Conservation (phyloP, 2,888 invertebrate species). For the Bugula neritina region DNA sequence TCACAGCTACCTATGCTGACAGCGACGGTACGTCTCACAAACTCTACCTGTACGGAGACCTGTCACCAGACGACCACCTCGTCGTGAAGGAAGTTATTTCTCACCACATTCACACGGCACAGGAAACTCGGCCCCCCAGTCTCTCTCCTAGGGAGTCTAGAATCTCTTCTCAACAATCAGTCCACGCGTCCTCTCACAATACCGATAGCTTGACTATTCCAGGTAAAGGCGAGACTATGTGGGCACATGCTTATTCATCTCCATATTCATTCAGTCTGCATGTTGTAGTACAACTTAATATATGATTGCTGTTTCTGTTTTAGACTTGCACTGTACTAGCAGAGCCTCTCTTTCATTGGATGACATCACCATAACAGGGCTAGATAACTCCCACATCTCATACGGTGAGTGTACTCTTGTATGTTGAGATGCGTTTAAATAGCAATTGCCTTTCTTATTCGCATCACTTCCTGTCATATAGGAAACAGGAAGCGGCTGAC, state of each 20-base stretch:
- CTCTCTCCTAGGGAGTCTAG: neutral
- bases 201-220: neutral
- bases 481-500: too few species aligned
- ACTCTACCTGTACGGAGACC: neutral
- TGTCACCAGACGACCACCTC: neutral
- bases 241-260: too few species aligned
- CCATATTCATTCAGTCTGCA: too few species aligned
- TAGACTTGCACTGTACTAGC: too few species aligned
- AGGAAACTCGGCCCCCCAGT: neutral
- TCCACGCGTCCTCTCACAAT: neutral
- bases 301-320: too few species aligned
- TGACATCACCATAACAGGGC: slow-evolving; percentile 9
- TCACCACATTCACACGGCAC: neutral
- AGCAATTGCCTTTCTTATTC: too few species aligned
- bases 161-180: neutral
- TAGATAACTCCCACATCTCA: neutral
- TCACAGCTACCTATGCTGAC: slow-evolving; percentile 4
- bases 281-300: too few species aligned
- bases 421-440: too few species aligned
- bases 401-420: neutral
- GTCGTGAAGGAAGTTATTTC: slow-evolving; percentile 16
- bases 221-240: too few species aligned
- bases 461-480: too few species aligned
- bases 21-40: neutral
- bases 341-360: neutral